A percentile compares a stretch with the other conserved stretches of the same genome.
These are phyloP conservation scores for Vulpes lagopus DNA, from an alignment of 2,113 vertebrate genomes.

Conservation along the genomic window DNA sequence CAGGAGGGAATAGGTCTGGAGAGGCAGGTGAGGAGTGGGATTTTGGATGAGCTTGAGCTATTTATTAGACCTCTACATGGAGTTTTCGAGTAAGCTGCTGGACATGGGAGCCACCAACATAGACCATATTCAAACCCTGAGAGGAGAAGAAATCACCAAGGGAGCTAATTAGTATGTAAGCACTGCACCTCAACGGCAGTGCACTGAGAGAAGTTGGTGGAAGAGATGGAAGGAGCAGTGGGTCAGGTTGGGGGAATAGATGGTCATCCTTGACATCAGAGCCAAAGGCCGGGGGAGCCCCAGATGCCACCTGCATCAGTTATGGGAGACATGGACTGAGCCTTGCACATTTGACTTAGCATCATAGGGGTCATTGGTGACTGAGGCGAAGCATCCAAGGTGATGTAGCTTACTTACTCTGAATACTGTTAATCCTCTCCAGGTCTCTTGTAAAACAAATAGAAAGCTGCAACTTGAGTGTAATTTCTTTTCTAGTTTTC, in stretches of 20 bases:
- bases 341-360: fast-evolving
- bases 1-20: background rate
- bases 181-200: background rate
- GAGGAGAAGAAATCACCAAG: background rate
- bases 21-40: background rate
- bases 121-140: background rate
- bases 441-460: background rate
- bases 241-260: fast-evolving
- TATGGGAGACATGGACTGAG: fast-evolving
- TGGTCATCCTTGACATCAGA: background rate
- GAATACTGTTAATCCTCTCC: background rate
- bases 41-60: background rate
- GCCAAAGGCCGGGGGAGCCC: background rate
- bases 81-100: background rate
- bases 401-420: background rate
- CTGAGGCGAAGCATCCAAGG: background rate
- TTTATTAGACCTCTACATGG: background rate
- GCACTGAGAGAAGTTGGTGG: background rate
- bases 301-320: fast-evolving
- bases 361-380: background rate
- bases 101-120: background rate
- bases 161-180: too few species aligned
- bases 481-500: conserved; percentile 88
- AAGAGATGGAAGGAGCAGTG: too few species aligned
- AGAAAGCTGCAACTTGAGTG: background rate